Evolutionary conservation across 2,797 vertebrate species (phyloP), one percentile per base, ranked within the genome.

Genomic region (Loris lydekkerianus): DNA sequence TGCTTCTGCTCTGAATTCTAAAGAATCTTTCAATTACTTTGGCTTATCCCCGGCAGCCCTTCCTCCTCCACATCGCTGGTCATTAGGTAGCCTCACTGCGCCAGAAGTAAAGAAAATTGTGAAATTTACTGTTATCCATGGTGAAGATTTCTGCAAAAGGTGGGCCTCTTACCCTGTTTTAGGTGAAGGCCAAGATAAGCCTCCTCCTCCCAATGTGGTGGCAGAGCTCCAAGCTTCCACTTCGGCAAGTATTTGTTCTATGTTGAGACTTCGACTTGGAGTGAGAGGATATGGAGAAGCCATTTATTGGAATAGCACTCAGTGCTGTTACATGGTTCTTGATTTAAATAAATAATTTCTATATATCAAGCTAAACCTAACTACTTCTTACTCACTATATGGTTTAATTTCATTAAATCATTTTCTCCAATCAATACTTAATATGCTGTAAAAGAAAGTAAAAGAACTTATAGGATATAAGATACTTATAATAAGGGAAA

Each of bases 381-480:
- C 53, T 95, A 9, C 25, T 73, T 76, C 81, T 83, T 87, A 82
- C 29, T 15, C 23, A 61, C 14, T 46, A 21, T 49, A 37, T 46
- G 15, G 9, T 90, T 94, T 86, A 72, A 63, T 76, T 73, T 88
- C 46, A 92, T 94, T 90, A 70, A 73, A 43, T 25, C 77, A 13
- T 93, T 96, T 96, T 83, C 43, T 49, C 72, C 4, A 76, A 21
- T 83, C 6, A 40, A 25, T 58, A 82, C 3, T 91, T 76, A 43
- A 4, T 23, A 56, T 75, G 10, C 65, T 37, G 3, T 91, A 27
- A 43, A 96, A 86, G 83, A 61, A 88, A 20, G 77, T 84, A 72
- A 10, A 76, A 67, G 34, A 70, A 58, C 7, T 6, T 58, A 10
- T 0, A 77, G 23, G 7, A 53, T 67, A 13, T 56, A 78, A 67